phyloP scores from a whole-genome alignment of 2,888 invertebrate genomes.

The Trissolcus brochymenae region DNA sequence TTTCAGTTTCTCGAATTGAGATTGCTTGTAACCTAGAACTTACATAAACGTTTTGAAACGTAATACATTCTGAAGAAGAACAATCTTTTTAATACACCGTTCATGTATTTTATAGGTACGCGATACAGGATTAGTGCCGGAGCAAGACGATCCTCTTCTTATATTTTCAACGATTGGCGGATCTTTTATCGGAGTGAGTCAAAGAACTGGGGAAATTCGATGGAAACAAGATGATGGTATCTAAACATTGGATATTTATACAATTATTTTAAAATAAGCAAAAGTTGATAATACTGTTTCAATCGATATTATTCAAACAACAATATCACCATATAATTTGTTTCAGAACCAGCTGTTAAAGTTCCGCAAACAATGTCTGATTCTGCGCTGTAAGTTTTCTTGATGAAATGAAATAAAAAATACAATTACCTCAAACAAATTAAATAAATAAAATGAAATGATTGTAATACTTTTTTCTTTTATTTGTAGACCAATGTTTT shows the following conservation, averaged over 20 bases:
- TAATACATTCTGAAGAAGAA: too few species aligned
- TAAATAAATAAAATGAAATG: slow-evolving; percentile 61
- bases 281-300: not conserved
- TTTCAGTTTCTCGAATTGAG: too few species aligned
- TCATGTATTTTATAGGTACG: slow-evolving; percentile 61
- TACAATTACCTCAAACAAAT: not conserved
- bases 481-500: slow-evolving; percentile 84
- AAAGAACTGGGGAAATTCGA: slow-evolving; percentile 87
- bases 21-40: too few species aligned
- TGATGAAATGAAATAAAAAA: slow-evolving; percentile 67
- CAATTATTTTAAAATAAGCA: not conserved
- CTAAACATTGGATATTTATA: not conserved
- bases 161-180: slow-evolving; percentile 96
- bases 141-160: slow-evolving; percentile 77
- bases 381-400: slow-evolving; percentile 77
- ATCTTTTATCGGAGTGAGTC: slow-evolving; percentile 92
- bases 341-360: slow-evolving; percentile 92
- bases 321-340: not conserved
- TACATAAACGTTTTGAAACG: not conserved
- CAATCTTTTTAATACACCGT: not conserved
- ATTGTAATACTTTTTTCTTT: not conserved
- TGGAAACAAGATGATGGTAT: slow-evolving; percentile 94
- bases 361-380: slow-evolving; percentile 83
- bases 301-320: not conserved
- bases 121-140: slow-evolving; percentile 70